Evolutionary conservation across 2,888 invertebrate genomes (phyloP), one percentile per base, ranked within the genome.

Genomic region (Noctua fimbriata): DNA sequence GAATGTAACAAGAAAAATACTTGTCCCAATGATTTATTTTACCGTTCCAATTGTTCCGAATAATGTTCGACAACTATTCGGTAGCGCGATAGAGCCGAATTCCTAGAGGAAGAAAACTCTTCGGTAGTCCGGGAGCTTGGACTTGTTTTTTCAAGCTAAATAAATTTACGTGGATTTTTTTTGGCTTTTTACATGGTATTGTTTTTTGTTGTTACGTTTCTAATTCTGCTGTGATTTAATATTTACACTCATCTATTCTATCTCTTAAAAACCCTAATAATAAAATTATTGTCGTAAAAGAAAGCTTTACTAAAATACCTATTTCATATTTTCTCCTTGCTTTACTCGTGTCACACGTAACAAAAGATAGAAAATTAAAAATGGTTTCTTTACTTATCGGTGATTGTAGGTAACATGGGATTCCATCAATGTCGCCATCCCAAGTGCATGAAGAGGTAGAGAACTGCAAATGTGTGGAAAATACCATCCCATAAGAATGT

Each of bases 11-110:
- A 80, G 85, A 85, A 85, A 85, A 84, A 84, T 79, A 79, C 76
- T 81, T 78, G 81, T 83, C 78, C 85, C 83, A 88, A 87, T 89
- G 89, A 91, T 90, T 87, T 87, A 85, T 88, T 89, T 91, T 87
- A 87, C 83, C 85, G 83, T 81, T 90, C 87, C 83, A 86, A 91
- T 92, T 91, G 92, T 91, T 92, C 92, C 86, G 87, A 92, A 93
- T 92, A 93, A 94, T 94, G 93, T 94, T 94, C 79, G 90, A 85
- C 84, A 95, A 94, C 94, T 94, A 95, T 95, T 94, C 92, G 88
- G 91, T 77, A 89, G 89, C 86, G 88, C 90, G 92, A 92, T 92
- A 88, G 91, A 92, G 91, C 92, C 91, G 88, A 93, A 95, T 95
- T 94, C 94, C 93, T 91, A 71, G 73, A 87, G 88, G 88, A 92